Evolutionary conservation across 2,888 invertebrate species (phyloP).

Genomic region (Lasioglossum villosulum): DNA sequence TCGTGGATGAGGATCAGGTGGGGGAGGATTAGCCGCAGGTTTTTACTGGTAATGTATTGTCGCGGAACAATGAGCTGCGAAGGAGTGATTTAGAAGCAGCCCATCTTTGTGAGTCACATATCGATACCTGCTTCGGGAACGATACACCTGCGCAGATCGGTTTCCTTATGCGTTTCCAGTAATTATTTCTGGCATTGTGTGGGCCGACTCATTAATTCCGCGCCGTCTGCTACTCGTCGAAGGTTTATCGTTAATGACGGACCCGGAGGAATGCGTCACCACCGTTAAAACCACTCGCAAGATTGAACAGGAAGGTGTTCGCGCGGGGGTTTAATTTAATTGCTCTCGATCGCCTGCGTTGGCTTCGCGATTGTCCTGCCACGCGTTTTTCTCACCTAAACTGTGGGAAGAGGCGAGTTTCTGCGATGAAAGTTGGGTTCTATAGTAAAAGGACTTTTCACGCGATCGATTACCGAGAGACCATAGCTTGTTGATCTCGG

Average conservation of each 20-base stretch:
- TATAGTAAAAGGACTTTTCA: neutral
- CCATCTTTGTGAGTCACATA: slow-evolving; percentile 58
- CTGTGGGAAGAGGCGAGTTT: neutral
- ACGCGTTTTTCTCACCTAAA: neutral
- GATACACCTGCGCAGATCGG: slow-evolving; percentile 67
- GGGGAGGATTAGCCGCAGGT: slow-evolving; percentile 30
- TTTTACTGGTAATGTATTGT: slow-evolving; percentile 57
- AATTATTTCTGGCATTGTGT: slow-evolving; percentile 65
- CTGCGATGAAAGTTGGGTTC: neutral
- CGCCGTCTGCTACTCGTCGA: slow-evolving; percentile 48
- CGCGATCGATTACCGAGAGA: neutral
- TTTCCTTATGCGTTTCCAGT: slow-evolving; percentile 70
- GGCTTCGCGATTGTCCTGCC: neutral
- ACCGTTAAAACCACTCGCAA: slow-evolving; percentile 32
- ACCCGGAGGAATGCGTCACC: slow-evolving; percentile 21
- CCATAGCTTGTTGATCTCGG: neutral
- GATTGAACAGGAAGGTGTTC: neutral
- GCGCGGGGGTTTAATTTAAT: slow-evolving; percentile 11
- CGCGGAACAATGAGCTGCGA: slow-evolving; percentile 60
- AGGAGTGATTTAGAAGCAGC: slow-evolving; percentile 61
- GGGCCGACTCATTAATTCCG: slow-evolving; percentile 68
- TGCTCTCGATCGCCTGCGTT: slow-evolving; percentile 5
- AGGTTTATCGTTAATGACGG: slow-evolving; percentile 52
- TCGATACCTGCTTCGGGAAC: slow-evolving; percentile 35
- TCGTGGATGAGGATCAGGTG: neutral